Evolutionary conservation across 2,797 vertebrate species (phyloP).

Genomic region (Paedocypris micromegethes): DNA sequence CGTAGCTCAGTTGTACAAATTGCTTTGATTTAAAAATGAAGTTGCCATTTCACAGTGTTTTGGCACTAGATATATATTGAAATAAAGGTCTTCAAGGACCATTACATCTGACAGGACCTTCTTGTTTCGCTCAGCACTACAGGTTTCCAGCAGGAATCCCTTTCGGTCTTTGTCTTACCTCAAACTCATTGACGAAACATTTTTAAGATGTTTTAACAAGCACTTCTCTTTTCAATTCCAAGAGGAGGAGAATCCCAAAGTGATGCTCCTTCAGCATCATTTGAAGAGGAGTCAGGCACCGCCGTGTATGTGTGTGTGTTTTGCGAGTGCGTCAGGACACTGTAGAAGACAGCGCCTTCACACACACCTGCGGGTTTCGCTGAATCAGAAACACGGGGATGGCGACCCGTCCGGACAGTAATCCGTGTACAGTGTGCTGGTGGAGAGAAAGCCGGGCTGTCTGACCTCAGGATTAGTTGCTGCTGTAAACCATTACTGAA

Average conservation of each 20-base stretch:
- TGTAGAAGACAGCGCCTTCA: slow-evolving; percentile 57
- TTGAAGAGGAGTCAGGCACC: slow-evolving; percentile 46
- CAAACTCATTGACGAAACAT: slow-evolving; percentile 43
- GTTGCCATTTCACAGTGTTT: too few species aligned
- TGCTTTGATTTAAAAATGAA: too few species aligned
- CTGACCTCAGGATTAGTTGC: slow-evolving; percentile 46
- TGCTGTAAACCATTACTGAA: slow-evolving; percentile 47
- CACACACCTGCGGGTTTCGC: neutral
- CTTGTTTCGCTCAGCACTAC: too few species aligned
- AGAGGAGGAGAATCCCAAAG: slow-evolving; percentile 30
- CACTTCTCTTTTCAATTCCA: slow-evolving; percentile 20
- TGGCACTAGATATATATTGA: too few species aligned
- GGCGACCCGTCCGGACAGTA: slow-evolving; percentile 20
- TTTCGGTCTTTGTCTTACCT: slow-evolving; percentile 41
- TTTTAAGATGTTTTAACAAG: slow-evolving; percentile 52
- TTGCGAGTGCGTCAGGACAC: slow-evolving; percentile 43
- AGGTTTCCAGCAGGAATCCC: slow-evolving; percentile 11
- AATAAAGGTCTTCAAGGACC: too few species aligned
- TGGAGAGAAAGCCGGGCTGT: slow-evolving; percentile 40
- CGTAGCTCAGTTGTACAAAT: too few species aligned
- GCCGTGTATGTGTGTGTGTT: slow-evolving; percentile 34
- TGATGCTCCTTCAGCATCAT: slow-evolving; percentile 34
- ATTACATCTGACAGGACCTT: too few species aligned
- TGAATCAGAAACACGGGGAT: neutral
- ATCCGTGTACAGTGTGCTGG: slow-evolving; percentile 30